Conservation (phyloP, 2,113 vertebrate genomes). For the Thamnophis sirtalis region DNA sequence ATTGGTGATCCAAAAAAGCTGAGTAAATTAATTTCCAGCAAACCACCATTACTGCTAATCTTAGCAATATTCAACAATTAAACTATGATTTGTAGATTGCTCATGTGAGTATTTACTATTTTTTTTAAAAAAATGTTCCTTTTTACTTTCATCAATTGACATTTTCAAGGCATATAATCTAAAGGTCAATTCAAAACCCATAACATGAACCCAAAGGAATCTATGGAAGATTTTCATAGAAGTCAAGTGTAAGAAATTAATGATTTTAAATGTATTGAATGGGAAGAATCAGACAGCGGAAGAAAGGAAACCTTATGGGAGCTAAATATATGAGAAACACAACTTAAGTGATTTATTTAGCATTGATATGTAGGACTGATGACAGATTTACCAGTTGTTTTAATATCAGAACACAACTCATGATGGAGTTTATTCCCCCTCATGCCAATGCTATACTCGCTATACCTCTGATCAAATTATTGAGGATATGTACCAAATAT, state of each 20-base stretch:
- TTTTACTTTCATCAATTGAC: not conserved
- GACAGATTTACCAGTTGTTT: not conserved
- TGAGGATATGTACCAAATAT: not conserved
- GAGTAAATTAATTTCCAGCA: conserved; percentile 4
- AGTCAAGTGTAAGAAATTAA: not conserved
- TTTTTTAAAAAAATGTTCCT: not conserved
- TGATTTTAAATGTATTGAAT: not conserved
- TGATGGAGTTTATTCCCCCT: not conserved
- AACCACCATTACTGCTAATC: not conserved
- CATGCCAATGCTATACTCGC: not conserved
- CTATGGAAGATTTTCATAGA: not conserved
- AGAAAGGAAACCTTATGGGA: not conserved
- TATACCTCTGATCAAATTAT: not conserved
- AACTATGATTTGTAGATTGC: not conserved
- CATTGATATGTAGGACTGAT: not conserved
- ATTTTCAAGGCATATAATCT: not conserved
- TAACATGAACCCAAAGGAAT: not conserved
- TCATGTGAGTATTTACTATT: not conserved
- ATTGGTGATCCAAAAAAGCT: not conserved
- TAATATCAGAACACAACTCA: not conserved
- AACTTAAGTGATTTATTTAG: not conserved
- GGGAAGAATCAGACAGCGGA: not conserved
- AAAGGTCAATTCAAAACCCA: not conserved
- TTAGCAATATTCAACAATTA: not conserved
- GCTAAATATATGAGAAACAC: not conserved